phyloP scores from a whole-genome alignment of 1,140 invertebrate species.

The Coenobita brevimanus region DNA sequence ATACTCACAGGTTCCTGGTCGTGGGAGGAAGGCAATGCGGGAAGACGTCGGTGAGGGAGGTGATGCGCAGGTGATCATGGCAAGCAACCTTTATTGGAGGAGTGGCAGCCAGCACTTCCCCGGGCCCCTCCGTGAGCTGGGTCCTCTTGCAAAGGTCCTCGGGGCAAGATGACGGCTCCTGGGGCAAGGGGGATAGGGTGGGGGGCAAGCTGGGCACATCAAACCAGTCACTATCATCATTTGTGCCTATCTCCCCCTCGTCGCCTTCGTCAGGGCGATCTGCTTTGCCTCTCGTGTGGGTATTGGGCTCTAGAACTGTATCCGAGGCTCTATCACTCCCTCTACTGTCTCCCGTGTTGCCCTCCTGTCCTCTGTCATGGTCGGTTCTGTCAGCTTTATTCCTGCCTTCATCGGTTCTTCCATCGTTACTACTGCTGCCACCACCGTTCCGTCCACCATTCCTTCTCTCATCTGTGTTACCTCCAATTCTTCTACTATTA shows the following conservation, averaged over 20 bases:
- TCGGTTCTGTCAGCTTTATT: too few species aligned
- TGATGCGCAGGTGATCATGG: conserved; percentile 40
- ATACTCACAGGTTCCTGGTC: conserved; percentile 39
- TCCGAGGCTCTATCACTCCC: neutral
- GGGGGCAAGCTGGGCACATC: neutral
- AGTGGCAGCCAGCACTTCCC: neutral
- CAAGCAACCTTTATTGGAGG: conserved; percentile 33
- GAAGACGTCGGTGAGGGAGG: conserved; percentile 35
- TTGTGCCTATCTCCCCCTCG: too few species aligned
- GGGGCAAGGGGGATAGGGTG: neutral
- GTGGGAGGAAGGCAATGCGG: conserved; percentile 45
- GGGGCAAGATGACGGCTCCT: neutral
- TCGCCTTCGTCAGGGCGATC: too few species aligned
- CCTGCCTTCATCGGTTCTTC: too few species aligned
- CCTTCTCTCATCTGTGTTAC: too few species aligned
- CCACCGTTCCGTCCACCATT: too few species aligned
- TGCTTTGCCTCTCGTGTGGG: too few species aligned
- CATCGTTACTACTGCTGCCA: too few species aligned
- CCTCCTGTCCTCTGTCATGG: neutral
- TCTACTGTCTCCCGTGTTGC: neutral
- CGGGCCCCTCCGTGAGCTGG: conserved; percentile 8
- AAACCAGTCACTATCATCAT: too few species aligned
- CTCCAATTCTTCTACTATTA: too few species aligned
- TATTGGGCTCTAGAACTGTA: neutral
- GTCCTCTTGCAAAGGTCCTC: conserved; percentile 40